These are phyloP conservation scores for Forbesichthys papilliferus DNA, from an alignment of 2,113 vertebrate genomes.

Conservation along the genomic window DNA sequence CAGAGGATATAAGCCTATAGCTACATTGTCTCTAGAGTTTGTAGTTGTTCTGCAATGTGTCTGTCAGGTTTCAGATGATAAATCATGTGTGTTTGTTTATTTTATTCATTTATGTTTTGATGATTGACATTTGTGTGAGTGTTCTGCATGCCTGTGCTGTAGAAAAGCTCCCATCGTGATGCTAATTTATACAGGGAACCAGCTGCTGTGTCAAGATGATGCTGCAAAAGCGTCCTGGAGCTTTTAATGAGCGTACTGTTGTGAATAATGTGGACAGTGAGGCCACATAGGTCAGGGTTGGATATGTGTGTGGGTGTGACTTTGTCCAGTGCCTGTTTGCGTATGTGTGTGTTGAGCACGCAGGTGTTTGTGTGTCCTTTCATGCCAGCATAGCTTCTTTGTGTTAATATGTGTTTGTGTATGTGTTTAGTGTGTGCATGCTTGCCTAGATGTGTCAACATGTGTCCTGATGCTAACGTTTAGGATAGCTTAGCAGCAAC, in stretches of 20 bases:
- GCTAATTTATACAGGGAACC: conserved; percentile 70
- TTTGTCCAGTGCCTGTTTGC: not conserved
- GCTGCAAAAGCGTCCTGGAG: conserved; percentile 59
- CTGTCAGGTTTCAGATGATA: not conserved
- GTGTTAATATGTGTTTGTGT: not conserved
- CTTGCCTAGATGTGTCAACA: conserved; percentile 10
- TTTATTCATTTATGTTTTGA: conserved; percentile 4
- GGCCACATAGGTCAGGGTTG: conserved; percentile 42
- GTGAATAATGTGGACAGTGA: conserved; percentile 40
- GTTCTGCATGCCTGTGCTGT: conserved; percentile 43
- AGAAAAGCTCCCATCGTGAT: conserved; percentile 41
- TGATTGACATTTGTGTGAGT: conserved; percentile 41
- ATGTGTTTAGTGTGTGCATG: not conserved
- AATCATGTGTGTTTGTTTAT: not conserved
- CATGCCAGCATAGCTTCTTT: not conserved
- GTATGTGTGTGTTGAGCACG: not conserved
- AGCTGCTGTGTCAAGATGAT: conserved; percentile 65
- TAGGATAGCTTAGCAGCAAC: conserved; percentile 8
- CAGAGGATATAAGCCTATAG: not conserved
- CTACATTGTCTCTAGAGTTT: not conserved
- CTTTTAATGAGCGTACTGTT: conserved; percentile 62
- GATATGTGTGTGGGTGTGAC: not conserved
- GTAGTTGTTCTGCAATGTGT: conserved; percentile 1
- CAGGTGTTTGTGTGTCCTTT: not conserved
- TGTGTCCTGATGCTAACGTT: conserved; percentile 2